These are phyloP conservation scores for Serranus cabrilla DNA, from an alignment of 2,797 vertebrate species.

Conservation along the genomic window DNA sequence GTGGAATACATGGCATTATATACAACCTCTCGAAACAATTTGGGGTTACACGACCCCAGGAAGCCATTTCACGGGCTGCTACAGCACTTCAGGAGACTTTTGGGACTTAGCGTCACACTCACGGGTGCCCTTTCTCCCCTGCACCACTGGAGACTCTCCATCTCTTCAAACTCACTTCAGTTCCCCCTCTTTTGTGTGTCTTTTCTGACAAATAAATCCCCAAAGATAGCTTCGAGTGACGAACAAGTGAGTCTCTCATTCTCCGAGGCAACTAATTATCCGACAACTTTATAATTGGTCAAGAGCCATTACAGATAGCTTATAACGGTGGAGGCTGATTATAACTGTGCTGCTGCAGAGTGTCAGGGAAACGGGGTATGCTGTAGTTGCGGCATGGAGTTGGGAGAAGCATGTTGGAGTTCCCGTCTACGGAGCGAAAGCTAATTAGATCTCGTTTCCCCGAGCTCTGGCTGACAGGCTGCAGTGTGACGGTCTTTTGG, in stretches of 20 bases:
- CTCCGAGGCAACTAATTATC: constrained; percentile 66
- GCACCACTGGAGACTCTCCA: constrained; percentile 4
- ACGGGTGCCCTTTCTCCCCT: not conserved
- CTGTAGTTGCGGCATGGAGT: constrained; percentile 41
- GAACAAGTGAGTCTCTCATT: constrained; percentile 49
- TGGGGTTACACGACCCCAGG: constrained; percentile 40
- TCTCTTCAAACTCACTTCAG: constrained; percentile 26
- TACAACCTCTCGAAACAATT: constrained; percentile 52
- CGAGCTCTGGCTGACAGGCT: constrained; percentile 58
- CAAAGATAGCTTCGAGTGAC: constrained; percentile 49
- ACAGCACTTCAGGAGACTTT: constrained; percentile 25
- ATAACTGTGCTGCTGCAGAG: constrained; percentile 58
- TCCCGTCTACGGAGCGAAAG: constrained; percentile 55
- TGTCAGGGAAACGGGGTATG: constrained; percentile 61
- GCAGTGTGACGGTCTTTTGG: constrained; percentile 37
- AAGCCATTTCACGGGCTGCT: constrained; percentile 59
- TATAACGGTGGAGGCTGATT: constrained; percentile 72
- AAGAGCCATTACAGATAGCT: constrained; percentile 67
- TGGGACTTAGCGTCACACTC: constrained; percentile 12
- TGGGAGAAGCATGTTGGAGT: constrained; percentile 44
- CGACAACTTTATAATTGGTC: constrained; percentile 68
- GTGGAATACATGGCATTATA: constrained; percentile 53
- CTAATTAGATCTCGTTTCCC: constrained; percentile 74
- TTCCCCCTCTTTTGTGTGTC: constrained; percentile 17
- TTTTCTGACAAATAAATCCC: constrained; percentile 57